Evolutionary conservation across 2,797 vertebrate species (phyloP).

Genomic region (Graptemys geographica): DNA sequence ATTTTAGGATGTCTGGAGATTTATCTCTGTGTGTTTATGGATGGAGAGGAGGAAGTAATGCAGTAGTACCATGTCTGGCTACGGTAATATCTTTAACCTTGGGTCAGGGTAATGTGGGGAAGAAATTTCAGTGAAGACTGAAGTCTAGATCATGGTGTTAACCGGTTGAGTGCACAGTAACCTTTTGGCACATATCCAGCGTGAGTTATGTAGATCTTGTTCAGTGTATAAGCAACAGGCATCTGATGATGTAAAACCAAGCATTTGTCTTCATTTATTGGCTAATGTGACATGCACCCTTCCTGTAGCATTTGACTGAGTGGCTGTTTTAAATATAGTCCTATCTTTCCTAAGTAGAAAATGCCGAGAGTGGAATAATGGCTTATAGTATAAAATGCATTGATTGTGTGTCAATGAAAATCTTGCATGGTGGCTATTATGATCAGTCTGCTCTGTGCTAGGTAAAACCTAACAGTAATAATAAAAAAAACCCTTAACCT

Average conservation of each 20-base stretch:
- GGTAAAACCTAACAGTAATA: neutral
- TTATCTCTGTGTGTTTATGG: neutral
- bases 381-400: slow-evolving; percentile 1
- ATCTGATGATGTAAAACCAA: slow-evolving; percentile 61
- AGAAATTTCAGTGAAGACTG: slow-evolving; percentile 50
- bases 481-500: neutral
- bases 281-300: slow-evolving; percentile 57
- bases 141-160: slow-evolving; percentile 27
- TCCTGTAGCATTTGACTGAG: slow-evolving; percentile 63
- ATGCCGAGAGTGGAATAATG: slow-evolving; percentile 51
- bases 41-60: neutral
- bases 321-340: slow-evolving; percentile 74
- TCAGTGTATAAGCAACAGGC: slow-evolving; percentile 57
- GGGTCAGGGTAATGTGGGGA: neutral
- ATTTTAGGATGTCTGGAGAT: neutral
- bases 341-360: slow-evolving; percentile 60
- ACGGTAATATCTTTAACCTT: slow-evolving; percentile 35
- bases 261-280: slow-evolving; percentile 71
- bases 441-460: fast-evolving
- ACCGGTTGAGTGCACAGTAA: slow-evolving; percentile 49
- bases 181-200: slow-evolving; percentile 53
- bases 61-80: neutral
- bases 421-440: neutral
- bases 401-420: neutral
- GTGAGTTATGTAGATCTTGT: slow-evolving; percentile 72